phyloP scores from a whole-genome alignment of 2,113 vertebrate species.

The Isichthys henryi region DNA sequence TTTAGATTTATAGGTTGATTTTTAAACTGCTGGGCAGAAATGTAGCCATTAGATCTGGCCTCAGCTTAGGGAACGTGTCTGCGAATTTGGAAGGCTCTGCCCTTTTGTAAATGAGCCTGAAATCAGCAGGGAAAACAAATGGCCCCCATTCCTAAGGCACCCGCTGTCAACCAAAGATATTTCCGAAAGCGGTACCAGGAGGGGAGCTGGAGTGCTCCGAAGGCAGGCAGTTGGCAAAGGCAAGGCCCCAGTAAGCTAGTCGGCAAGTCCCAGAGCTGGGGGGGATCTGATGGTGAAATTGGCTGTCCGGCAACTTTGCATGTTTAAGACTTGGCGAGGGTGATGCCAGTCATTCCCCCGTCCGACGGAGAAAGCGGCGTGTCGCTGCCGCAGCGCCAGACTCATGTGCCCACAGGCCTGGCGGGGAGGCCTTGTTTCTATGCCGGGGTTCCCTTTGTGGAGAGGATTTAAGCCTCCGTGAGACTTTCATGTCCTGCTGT shows the following conservation, averaged over 20 bases:
- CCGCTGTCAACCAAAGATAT: constrained; percentile 35
- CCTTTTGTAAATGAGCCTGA: constrained; percentile 34
- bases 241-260: neutral
- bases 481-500: constrained; percentile 28
- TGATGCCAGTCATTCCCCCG: neutral
- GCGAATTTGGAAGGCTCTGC: constrained; percentile 18
- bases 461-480: constrained; percentile 20
- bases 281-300: constrained; percentile 29
- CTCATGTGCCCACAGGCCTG: neutral
- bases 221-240: constrained; percentile 18
- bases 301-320: constrained; percentile 23
- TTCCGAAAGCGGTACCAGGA: constrained; percentile 15
- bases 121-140: constrained; percentile 25
- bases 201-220: neutral
- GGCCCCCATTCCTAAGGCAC: constrained; percentile 25
- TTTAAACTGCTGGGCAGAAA: neutral
- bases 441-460: constrained; percentile 29
- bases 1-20: neutral
- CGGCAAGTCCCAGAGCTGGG: constrained; percentile 4
- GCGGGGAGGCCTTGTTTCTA: constrained; percentile 11
- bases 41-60: neutral
- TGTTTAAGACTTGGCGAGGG: constrained; percentile 26
- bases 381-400: neutral
- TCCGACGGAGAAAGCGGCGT: neutral
- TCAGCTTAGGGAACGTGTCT: constrained; percentile 6